Percentiles rank a stretch among this genome's conserved stretches.
Evolutionary conservation across 1,140 invertebrate species (phyloP).

Genomic region (Palaemon carinicauda): DNA sequence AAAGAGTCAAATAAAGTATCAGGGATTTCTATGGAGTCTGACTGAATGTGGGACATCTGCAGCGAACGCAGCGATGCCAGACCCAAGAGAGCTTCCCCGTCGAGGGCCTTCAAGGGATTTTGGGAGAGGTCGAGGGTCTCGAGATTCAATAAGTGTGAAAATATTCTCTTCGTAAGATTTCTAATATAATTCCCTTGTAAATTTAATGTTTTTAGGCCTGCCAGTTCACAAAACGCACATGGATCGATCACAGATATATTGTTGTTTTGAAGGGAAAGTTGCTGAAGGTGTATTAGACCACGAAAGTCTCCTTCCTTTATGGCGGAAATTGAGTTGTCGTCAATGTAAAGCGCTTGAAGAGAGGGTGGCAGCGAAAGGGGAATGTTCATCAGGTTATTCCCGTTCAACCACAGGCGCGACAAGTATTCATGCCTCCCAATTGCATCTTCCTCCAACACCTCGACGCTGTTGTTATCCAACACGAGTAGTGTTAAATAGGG

Average conservation of each 20-base stretch:
- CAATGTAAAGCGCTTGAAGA: conserved; percentile 72
- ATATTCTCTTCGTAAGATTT: conserved; percentile 62
- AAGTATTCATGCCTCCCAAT: conserved; percentile 83
- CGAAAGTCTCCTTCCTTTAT: conserved; percentile 75
- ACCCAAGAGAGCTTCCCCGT: conserved; percentile 74
- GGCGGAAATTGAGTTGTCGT: conserved; percentile 74
- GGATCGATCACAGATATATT: conserved; percentile 73
- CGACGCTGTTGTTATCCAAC: conserved; percentile 80
- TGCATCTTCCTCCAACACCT: conserved; percentile 83
- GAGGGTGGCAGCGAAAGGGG: conserved; percentile 75
- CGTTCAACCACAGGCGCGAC: conserved; percentile 79
- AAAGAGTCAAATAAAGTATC: conserved; percentile 69
- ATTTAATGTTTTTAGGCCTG: conserved; percentile 69
- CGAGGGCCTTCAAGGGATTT: conserved; percentile 76
- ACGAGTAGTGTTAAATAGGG: conserved; percentile 82
- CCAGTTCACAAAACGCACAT: conserved; percentile 74
- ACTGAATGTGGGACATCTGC: conserved; percentile 74
- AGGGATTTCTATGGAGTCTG: conserved; percentile 67
- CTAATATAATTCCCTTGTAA: conserved; percentile 66
- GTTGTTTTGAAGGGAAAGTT: conserved; percentile 76
- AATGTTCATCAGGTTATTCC: conserved; percentile 74
- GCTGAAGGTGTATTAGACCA: conserved; percentile 75
- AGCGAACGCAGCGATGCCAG: conserved; percentile 73
- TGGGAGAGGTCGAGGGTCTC: conserved; percentile 78
- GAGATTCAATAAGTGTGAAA: conserved; percentile 64